Evolutionary conservation across 2,888 invertebrate genomes (phyloP).

Genomic region (Linyphia triangularis): DNA sequence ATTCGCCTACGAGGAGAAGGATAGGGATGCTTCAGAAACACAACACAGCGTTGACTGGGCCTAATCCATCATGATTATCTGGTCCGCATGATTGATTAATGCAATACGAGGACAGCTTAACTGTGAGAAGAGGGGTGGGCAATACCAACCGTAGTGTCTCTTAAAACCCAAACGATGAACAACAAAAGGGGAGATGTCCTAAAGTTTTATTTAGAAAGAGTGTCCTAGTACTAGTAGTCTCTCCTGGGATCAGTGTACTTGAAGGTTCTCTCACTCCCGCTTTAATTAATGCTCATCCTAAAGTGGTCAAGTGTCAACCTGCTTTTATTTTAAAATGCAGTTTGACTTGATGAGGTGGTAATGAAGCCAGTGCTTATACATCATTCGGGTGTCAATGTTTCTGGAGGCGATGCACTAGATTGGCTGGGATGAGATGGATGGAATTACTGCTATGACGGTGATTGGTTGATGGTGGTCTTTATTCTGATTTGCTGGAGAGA

Average conservation of each 20-base stretch:
- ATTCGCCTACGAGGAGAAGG: slow-evolving; percentile 56
- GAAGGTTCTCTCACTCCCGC: slow-evolving; percentile 5
- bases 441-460: neutral
- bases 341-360: slow-evolving; percentile 53
- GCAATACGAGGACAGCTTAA: slow-evolving; percentile 71
- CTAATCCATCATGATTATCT: slow-evolving; percentile 76
- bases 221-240: neutral
- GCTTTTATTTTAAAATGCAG: slow-evolving; percentile 61
- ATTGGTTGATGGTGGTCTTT: neutral
- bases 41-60: slow-evolving; percentile 45
- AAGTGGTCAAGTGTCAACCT: slow-evolving; percentile 72
- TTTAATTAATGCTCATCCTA: slow-evolving; percentile 65
- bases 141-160: neutral
- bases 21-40: slow-evolving; percentile 61
- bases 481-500: too few species aligned
- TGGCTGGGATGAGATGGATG: slow-evolving; percentile 51
- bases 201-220: slow-evolving; percentile 66
- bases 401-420: neutral
- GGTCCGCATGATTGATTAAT: slow-evolving; percentile 74
- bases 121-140: slow-evolving; percentile 24
- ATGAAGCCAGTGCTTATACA: slow-evolving; percentile 35
- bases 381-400: slow-evolving; percentile 45
- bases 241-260: slow-evolving; percentile 24
- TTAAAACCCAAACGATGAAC: slow-evolving; percentile 35
- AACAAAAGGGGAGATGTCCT: slow-evolving; percentile 27